Conservation (phyloP, 1,140 invertebrate genomes). For the Drosophila virilis region DNA sequence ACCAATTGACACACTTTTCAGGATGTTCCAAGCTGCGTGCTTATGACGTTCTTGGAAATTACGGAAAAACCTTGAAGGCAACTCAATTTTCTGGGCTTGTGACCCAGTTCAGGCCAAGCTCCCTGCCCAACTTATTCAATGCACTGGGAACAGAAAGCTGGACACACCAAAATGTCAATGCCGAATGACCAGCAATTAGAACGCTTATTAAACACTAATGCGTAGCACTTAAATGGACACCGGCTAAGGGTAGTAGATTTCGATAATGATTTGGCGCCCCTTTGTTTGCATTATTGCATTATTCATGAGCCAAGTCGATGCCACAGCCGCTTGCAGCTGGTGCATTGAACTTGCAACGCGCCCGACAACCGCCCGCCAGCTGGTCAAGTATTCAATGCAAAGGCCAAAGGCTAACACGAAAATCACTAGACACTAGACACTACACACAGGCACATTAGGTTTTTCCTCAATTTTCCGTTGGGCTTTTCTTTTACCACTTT, state of each 20-base stretch:
- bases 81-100: constrained; percentile 26
- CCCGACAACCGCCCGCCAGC: constrained; percentile 16
- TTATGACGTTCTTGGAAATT: constrained; percentile 28
- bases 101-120: constrained; percentile 61
- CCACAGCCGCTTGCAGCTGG: constrained; percentile 11
- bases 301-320: not conserved
- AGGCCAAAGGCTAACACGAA: constrained; percentile 5
- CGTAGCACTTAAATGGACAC: not conserved
- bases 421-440: constrained; percentile 13
- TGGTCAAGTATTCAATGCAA: constrained; percentile 37
- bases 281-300: not conserved
- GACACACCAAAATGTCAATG: constrained; percentile 52
- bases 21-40: constrained; percentile 46
- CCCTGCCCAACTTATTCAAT: constrained; percentile 23
- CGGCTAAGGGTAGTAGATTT: too few relatives aligned
- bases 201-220: constrained; percentile 16
- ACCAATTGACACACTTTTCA: constrained; percentile 70
- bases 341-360: constrained; percentile 69
- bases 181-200: constrained; percentile 35
- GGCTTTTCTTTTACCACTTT: constrained; percentile 9
- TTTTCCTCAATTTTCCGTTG: constrained; percentile 35
- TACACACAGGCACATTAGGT: constrained; percentile 20
- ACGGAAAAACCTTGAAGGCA: constrained; percentile 22
- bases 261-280: too few relatives aligned
- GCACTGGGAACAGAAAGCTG: not conserved